phyloP scores from a whole-genome alignment of 2,113 vertebrate genomes.

The Hipposideros armiger region DNA sequence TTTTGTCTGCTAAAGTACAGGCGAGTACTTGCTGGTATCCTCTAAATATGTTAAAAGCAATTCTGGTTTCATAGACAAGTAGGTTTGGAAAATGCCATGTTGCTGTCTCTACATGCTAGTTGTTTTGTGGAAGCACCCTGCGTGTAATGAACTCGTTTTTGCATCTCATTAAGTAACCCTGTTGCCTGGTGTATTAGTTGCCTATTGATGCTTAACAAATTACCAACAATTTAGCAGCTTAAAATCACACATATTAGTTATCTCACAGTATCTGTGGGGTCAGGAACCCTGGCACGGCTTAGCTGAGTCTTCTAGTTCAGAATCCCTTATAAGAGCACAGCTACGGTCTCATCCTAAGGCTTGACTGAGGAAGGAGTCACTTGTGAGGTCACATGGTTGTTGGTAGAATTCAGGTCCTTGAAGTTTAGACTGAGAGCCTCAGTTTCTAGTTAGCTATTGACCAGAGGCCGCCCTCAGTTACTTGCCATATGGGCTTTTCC shows the following conservation, averaged over 20 bases:
- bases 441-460: not conserved
- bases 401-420: slow-evolving; percentile 19
- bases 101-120: not conserved
- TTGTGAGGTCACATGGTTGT: not conserved
- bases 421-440: not conserved
- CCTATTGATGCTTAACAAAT: not conserved
- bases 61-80: not conserved
- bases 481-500: not conserved
- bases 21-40: not conserved
- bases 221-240: not conserved
- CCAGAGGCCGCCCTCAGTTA: not conserved
- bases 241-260: not conserved
- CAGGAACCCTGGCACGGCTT: not conserved
- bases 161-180: not conserved
- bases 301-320: not conserved
- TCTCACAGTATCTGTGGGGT: not conserved
- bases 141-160: not conserved
- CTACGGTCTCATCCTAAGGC: not conserved
- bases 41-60: not conserved
- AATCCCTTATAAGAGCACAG: not conserved
- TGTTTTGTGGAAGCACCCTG: not conserved
- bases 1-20: not conserved
- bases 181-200: not conserved
- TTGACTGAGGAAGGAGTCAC: not conserved
- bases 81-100: not conserved